A percentile compares a stretch with the other conserved stretches of the same genome.
phyloP scores from a whole-genome alignment of 2,888 invertebrate genomes.

The Stenodema calcarata region DNA sequence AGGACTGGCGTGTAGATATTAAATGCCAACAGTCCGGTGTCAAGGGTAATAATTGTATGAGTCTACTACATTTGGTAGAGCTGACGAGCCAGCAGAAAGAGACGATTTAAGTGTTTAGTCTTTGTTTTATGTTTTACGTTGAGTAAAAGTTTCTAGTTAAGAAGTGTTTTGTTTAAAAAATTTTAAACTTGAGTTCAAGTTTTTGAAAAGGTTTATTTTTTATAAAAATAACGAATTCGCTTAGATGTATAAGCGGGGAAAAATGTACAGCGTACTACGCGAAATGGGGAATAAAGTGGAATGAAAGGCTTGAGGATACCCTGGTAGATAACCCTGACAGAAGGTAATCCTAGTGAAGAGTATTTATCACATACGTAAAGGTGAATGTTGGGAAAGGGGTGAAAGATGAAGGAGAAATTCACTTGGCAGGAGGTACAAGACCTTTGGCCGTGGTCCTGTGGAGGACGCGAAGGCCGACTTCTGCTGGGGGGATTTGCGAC shows the following conservation, averaged over 20 bases:
- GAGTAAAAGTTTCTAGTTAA: slow-evolving; percentile 10
- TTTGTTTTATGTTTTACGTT: neutral
- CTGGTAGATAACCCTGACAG: slow-evolving; percentile 41
- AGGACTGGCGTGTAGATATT: neutral
- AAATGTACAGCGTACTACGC: slow-evolving; percentile 34
- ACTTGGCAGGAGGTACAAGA: slow-evolving; percentile 55
- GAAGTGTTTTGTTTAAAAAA: neutral
- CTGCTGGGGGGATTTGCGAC: slow-evolving; percentile 57
- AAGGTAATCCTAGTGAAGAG: slow-evolving; percentile 20
- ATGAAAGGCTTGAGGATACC: slow-evolving; percentile 44
- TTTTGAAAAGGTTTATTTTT: neutral
- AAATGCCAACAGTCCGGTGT: slow-evolving; percentile 33
- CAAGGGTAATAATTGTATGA: slow-evolving; percentile 1
- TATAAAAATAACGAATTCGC: slow-evolving; percentile 28
- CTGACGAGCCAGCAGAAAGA: slow-evolving; percentile 12
- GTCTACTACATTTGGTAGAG: slow-evolving; percentile 10
- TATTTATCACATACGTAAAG: slow-evolving; percentile 7
- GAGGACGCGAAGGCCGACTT: slow-evolving; percentile 58
- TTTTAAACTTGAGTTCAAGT: neutral
- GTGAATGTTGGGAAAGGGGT: neutral
- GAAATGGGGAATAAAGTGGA: neutral
- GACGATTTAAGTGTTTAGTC: neutral
- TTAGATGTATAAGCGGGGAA: slow-evolving; percentile 3
- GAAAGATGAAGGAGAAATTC: neutral
- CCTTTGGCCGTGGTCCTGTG: slow-evolving; percentile 59